These are phyloP conservation scores for Muntiacus muntjak DNA, from an alignment of 2,113 vertebrate species.

Conservation along the genomic window DNA sequence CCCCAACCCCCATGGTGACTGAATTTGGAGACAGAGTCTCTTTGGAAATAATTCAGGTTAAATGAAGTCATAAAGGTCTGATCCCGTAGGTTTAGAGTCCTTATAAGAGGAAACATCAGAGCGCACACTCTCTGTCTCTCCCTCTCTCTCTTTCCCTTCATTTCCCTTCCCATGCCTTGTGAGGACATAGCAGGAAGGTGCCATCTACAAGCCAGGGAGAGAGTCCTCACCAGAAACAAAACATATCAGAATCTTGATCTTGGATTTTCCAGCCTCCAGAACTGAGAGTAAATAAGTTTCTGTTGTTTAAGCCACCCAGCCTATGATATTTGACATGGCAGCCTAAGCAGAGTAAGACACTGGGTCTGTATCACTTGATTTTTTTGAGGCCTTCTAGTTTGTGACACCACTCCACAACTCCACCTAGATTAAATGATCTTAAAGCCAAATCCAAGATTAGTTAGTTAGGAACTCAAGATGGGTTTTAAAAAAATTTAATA, in stretches of 20 bases:
- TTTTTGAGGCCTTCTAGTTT: background rate
- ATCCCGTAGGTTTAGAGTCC: background rate
- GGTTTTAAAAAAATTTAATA: background rate
- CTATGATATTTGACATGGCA: background rate
- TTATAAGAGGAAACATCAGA: background rate
- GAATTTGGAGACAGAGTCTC: background rate
- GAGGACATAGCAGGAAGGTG: background rate
- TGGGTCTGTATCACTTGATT: background rate
- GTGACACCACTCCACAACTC: background rate
- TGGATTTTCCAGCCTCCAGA: background rate
- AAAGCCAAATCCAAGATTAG: background rate
- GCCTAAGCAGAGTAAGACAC: background rate
- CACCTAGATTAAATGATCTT: background rate
- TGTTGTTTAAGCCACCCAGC: background rate
- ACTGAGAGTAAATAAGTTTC: background rate
- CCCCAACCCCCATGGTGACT: background rate
- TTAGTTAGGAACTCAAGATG: background rate
- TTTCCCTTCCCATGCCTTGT: background rate
- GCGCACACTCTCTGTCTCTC: background rate
- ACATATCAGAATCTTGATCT: background rate
- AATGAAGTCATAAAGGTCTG: background rate
- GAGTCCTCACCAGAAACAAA: background rate
- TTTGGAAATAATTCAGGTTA: background rate
- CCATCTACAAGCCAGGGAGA: background rate
- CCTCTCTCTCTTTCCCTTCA: background rate